Evolutionary conservation across 1,140 invertebrate species (phyloP), one percentile per base, ranked within the genome.

Genomic region (Bombus terrestris): DNA sequence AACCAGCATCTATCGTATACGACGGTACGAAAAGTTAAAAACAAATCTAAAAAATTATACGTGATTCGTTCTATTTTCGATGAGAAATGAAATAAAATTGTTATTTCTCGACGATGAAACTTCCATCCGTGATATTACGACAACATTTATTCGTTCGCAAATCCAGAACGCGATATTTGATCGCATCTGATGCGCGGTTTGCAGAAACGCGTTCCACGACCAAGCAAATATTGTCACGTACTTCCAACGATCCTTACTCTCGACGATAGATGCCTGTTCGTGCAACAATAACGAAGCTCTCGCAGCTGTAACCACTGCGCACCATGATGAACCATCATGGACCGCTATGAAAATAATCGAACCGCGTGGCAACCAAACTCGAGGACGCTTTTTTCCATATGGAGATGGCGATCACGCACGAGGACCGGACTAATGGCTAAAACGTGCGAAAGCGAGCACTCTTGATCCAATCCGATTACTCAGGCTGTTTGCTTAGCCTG

Each of bases 371-470:
- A 10, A 25, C 69, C 5, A 9, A 41, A 35, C 41, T 25, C 32
- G 18, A 15, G 37, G 78, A 80, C 64, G 69, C 12, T n/a, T 81
- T 75, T 39, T 57, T 64, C 25, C 25, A 25, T 4, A 4, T 0
- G 12, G 9, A 9, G 57, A 37, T 43, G 32, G 37, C 53, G 53
- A 73, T 41, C 53, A 35, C 59, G 28, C 39, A 62, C 43, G 41
- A 68, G 53, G 69, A 64, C 62, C 62, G 62, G 53, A 47, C 62
- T 92, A 92, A 92, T 92, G 76, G 91, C 53, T 89, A 88, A 92
- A 92, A 92, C 92, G 92, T 92, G 92, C 92, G 91, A 91, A 91
- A 91, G 85, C 91, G 90, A 91, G 91, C 81, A 75, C 87, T 81
- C 89, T 91, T 64, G n/a, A 89, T n/a, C 66, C 86, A 85, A 91